A percentile compares a stretch with the other conserved stretches of the same genome.
Conservation (phyloP, 2,113 vertebrate genomes). For the Suncus etruscus region DNA sequence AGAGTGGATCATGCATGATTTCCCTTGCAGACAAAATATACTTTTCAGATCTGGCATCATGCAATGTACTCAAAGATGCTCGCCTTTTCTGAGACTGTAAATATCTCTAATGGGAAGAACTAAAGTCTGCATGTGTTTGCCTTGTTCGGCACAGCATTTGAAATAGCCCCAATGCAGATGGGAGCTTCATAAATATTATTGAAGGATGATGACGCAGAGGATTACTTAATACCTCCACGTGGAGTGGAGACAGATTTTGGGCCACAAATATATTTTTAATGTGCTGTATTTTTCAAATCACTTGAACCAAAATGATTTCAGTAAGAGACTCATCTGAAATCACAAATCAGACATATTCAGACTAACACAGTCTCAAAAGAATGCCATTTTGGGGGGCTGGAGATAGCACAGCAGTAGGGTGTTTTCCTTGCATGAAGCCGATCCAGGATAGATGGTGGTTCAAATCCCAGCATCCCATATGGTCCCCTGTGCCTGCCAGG, state of each 20-base stretch:
- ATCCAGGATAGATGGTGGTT: no score
- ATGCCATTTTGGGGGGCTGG: constrained; percentile 60
- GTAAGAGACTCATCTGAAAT: constrained; percentile 45
- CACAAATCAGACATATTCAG: constrained; percentile 59
- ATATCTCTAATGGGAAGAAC: background rate
- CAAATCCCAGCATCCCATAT: no score
- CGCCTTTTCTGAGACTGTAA: background rate
- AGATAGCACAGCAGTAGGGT: no score
- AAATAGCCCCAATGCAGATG: constrained; percentile 57
- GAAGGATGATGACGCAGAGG: constrained; percentile 63
- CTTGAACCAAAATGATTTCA: constrained; percentile 62
- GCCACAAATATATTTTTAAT: constrained; percentile 39
- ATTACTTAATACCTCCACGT: constrained; percentile 50
- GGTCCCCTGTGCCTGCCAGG: no score
- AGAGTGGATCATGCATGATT: background rate
- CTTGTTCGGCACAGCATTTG: constrained; percentile 32
- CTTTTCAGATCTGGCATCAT: background rate
- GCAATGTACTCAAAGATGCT: background rate
- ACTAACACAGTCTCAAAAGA: constrained; percentile 74
- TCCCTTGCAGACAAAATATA: constrained; percentile 31
- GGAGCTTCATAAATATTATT: constrained; percentile 69
- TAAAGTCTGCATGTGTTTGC: background rate
- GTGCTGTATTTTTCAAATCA: constrained; percentile 55
- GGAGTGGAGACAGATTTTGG: background rate
- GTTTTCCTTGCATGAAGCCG: no score